Evolutionary conservation across 1,140 invertebrate genomes (phyloP).

Genomic region (Leptopilina boulardi): DNA sequence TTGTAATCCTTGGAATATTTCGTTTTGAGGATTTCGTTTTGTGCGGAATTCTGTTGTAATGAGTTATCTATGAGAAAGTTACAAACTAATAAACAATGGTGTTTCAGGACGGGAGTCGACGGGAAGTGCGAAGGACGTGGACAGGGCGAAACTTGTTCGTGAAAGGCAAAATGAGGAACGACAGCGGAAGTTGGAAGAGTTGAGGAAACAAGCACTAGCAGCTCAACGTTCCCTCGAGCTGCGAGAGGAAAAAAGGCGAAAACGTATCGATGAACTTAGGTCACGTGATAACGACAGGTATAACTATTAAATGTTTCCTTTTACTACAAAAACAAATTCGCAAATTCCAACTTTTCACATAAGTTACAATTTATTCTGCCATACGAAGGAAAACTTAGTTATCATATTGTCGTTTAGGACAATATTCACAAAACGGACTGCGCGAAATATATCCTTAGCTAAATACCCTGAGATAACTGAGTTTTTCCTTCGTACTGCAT

Average conservation of each 20-base stretch:
- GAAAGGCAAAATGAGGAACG: conserved; percentile 91
- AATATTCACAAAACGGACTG: no score
- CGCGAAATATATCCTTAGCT: no score
- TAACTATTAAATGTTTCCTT: not conserved
- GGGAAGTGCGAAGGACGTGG: conserved; percentile 70
- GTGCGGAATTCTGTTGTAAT: not conserved
- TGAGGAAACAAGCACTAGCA: conserved; percentile 88
- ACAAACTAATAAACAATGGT: conserved; percentile 30
- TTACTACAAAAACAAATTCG: no score
- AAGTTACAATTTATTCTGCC: no score
- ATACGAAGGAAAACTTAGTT: no score
- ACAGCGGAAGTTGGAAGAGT: conserved; percentile 89
- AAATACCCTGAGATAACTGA: no score
- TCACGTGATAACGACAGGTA: conserved; percentile 84
- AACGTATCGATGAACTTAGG: conserved; percentile 87
- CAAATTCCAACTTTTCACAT: no score
- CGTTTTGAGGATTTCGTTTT: not conserved
- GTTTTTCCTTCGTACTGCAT: no score
- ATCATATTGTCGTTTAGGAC: no score
- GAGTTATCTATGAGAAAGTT: conserved; percentile 14
- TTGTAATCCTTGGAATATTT: not conserved
- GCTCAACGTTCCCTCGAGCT: conserved; percentile 92
- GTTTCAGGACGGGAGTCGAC: conserved; percentile 70
- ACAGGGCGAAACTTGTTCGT: conserved; percentile 78
- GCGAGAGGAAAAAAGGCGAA: conserved; percentile 88